Percentiles rank a stretch among this genome's conserved stretches.
These are phyloP conservation scores for Lithophane leautieri DNA, from an alignment of 2,888 invertebrate species.

Conservation along the genomic window DNA sequence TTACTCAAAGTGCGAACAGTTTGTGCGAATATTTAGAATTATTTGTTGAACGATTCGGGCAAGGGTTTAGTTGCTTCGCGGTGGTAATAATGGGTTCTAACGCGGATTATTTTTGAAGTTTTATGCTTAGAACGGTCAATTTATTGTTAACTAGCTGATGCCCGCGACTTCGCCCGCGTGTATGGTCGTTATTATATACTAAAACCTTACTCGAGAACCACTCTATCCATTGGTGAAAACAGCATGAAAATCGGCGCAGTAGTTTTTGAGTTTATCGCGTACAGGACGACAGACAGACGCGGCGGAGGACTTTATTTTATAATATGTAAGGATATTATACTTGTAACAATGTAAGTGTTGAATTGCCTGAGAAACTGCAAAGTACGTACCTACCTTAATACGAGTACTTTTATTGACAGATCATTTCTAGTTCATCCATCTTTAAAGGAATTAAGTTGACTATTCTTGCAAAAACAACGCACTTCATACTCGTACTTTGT, in stretches of 20 bases:
- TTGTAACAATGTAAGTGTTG: background rate
- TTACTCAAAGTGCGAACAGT: conserved; percentile 46
- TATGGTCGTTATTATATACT: no score
- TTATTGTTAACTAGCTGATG: no score
- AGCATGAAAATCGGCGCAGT: no score
- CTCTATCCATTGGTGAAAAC: no score
- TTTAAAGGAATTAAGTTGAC: background rate
- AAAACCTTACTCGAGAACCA: no score
- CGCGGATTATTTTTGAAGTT: conserved; percentile 10
- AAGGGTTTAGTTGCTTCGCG: background rate
- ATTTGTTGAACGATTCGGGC: conserved; percentile 43
- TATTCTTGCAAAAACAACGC: background rate
- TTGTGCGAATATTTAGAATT: conserved; percentile 49
- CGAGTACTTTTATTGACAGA: background rate
- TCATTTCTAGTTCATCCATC: background rate
- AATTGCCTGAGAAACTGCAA: background rate
- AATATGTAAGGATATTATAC: no score
- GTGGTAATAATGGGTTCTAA: conserved; percentile 20
- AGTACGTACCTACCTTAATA: background rate
- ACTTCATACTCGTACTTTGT: background rate
- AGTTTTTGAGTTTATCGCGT: no score
- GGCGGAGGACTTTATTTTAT: no score
- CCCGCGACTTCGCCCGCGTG: no score
- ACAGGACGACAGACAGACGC: no score
- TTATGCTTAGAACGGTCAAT: background rate